Base-by-base conservation (phyloP, 2,888 invertebrate species). In the Saturnia pavonia region DNA sequence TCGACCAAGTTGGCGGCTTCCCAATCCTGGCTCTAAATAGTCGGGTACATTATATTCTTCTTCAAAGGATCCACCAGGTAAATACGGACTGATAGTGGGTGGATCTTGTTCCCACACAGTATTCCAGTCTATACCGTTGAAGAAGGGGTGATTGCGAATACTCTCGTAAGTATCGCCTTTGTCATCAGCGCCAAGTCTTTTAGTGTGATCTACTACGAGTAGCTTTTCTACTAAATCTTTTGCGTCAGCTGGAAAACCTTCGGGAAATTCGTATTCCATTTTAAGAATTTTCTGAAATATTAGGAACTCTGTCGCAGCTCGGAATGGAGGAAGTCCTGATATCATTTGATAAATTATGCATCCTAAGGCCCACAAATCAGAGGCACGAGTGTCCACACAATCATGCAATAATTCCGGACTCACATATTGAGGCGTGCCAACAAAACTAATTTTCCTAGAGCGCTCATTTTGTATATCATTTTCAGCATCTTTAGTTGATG, bases 371-470 rank as follows among this genome's bases (percentile, higher is more conserved):
- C 99, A 99, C 72, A 99, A 94, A 91, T 99, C 99, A 19, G 98
- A 97, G 63, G 97, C 95, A 71, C 95, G 95, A 68, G 96, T 96
- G 70, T 96, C 96, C 2, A 96, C 96, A 73, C 96, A 96, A 85
- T 97, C 96, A 73, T 96, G 97, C 69, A 99, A 94, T 74, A 99
- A 95, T 93, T 99, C 99, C 3, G 99, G 99, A 71, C 99, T 99
- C 0, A 99, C 99, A 90, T 99, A 99, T 88, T 99, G 99, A 2
- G 99, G 99, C 16, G 99, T 99, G 69, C 99, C 99, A 19, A 99
- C 99, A 91, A 99, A 99, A 88, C 97, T 98, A 82, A 96, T 96
- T 80, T 95, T 95, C 73, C 97, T 94, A 77, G 94, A 92, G 71
- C 94, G 91, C 72, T 91, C 90, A 78, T 89, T 91, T 77, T 89